These are phyloP conservation scores for Rhagoletis pomonella DNA, from an alignment of 1,140 invertebrate species.

Conservation along the genomic window DNA sequence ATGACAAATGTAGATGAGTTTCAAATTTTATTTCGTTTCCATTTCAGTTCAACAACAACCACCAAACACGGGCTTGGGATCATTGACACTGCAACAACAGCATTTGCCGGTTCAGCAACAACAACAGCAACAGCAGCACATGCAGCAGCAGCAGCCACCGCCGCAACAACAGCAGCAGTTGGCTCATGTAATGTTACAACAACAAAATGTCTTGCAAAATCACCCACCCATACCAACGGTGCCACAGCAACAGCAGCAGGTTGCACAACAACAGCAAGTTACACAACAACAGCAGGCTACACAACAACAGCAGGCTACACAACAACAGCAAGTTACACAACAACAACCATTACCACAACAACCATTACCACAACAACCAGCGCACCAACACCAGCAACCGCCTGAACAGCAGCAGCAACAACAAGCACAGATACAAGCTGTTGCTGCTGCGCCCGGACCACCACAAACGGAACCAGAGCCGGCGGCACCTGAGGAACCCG, in stretches of 20 bases:
- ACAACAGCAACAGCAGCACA: conserved; percentile 63
- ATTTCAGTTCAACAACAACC: conserved; percentile 54
- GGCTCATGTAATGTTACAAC: conserved; percentile 73
- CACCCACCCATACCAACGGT: conserved; percentile 62
- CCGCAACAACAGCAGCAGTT: conserved; percentile 64
- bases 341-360: too few relatives aligned
- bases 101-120: conserved; percentile 55
- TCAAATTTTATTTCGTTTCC: neutral
- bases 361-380: conserved; percentile 57
- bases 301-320: too few relatives aligned
- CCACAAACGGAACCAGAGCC: conserved; percentile 72
- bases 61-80: conserved; percentile 58
- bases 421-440: conserved; percentile 64
- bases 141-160: conserved; percentile 55
- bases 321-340: too few relatives aligned
- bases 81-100: conserved; percentile 55
- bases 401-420: conserved; percentile 68
- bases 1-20: too few relatives aligned
- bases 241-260: conserved; percentile 40
- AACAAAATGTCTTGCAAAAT: conserved; percentile 67
- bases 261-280: conserved; percentile 55
- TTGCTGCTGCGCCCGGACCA: conserved; percentile 68
- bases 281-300: too few relatives aligned
- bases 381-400: conserved; percentile 64
- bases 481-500: conserved; percentile 74